Base-by-base conservation (phyloP, 2,888 invertebrate species). In the Oasisia sp. region DNA sequence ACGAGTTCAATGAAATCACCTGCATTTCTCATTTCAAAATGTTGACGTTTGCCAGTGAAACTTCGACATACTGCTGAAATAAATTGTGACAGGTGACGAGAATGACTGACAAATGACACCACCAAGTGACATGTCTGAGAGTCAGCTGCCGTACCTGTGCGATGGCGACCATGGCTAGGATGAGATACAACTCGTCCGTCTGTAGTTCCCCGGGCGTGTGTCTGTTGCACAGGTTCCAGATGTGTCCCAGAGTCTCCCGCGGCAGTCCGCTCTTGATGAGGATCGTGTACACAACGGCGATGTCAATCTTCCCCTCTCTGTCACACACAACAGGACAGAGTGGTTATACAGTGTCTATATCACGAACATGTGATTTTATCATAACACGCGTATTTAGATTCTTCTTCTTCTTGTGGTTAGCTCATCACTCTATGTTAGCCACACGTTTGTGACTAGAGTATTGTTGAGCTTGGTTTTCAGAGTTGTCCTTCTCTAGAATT, bases 161-260 rank as follows among this genome's bases (percentile, higher is more conserved):
- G 2, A 97, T 94, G 27, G 97, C 97, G 90, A 97, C 96, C 50
- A 97, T 94, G 4, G 97, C 97, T 74, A 97, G 95, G n/a, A 96
- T 95, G 44, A 96, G 95, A 94, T 96, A 97, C 91, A 97, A 96
- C 94, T 97, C 97, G 32, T 95, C 94, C 92, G 95, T 94, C 3
- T 95, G 95, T 90, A 97, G 95, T 93, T 96, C 96, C 0, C 97
- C 97, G 3, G 97, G 97, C 5, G 95, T 95, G 4, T 95, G 95
- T 74, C 95, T 95, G 94, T 97, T 97, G 91, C 96, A 96, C 93
- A 97, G 94, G 9, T 95, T 95, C 97, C 97, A 97, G 45, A 97
- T 96, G 92, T 96, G 95, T 8, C 97, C 97, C 32, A 97, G 94
- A 32, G 95, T 94, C 92, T 96, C 96, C 74, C 96, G 95, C 1